Percentiles rank a stretch among this genome's conserved stretches.
phyloP scores from a whole-genome alignment of 2,797 vertebrate species.

The Tadarida brasiliensis region DNA sequence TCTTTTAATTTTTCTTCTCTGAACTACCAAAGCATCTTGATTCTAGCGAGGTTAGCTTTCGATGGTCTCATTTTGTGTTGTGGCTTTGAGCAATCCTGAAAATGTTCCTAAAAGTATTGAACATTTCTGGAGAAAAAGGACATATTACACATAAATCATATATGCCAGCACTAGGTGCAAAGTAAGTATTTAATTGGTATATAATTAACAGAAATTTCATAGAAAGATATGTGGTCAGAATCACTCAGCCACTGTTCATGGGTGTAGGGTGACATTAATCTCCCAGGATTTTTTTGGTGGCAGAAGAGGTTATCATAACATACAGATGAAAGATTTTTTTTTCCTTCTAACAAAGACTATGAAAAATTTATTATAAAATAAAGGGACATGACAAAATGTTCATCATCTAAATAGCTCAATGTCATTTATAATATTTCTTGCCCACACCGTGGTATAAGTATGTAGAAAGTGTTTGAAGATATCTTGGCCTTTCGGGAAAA shows the following conservation, averaged over 20 bases:
- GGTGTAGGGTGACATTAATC: not conserved
- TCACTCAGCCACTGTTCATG: not conserved
- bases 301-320: not conserved
- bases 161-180: not conserved
- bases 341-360: not conserved
- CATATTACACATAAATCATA: not conserved
- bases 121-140: not conserved
- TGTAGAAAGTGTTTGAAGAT: not conserved
- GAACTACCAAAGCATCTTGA: not conserved
- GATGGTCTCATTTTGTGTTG: not conserved
- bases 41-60: not conserved
- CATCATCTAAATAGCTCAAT: not conserved
- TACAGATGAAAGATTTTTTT: not conserved
- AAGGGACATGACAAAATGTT: not conserved
- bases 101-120: not conserved
- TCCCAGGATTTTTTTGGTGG: not conserved
- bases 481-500: constrained; percentile 22
- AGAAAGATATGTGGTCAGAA: not conserved
- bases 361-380: not conserved
- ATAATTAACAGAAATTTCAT: not conserved
- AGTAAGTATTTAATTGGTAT: not conserved
- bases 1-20: constrained; percentile 5
- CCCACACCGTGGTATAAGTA: not conserved
- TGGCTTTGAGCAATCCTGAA: not conserved
- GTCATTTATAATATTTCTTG: not conserved